Conservation (phyloP, 2,797 vertebrate species). For the Euphonia xanthogaster region DNA sequence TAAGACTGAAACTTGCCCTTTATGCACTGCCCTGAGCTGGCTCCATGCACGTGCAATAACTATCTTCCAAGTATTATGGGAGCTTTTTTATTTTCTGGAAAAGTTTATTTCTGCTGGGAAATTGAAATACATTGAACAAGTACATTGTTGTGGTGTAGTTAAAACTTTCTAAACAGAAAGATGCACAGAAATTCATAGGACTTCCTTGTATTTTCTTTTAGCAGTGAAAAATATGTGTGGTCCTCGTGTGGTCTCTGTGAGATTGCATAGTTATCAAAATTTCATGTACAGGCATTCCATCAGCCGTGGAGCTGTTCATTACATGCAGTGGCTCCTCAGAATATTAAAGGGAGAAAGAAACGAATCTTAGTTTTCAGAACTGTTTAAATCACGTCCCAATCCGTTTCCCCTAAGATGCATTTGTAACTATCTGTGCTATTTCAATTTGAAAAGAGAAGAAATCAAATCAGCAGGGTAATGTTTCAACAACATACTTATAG, state of each 20-base stretch:
- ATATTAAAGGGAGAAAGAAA: background rate
- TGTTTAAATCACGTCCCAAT: background rate
- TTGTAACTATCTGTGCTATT: background rate
- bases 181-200: background rate
- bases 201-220: background rate
- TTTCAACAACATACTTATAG: background rate
- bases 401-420: background rate
- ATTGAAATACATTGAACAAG: background rate
- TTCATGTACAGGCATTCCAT: background rate
- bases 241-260: background rate
- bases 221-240: background rate
- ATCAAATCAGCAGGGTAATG: background rate
- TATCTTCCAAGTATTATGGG: background rate
- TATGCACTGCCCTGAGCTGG: background rate
- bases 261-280: background rate
- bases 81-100: background rate
- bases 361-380: background rate
- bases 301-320: background rate
- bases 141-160: background rate
- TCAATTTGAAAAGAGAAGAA: background rate
- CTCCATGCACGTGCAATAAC: background rate
- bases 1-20: background rate
- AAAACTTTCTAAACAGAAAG: background rate
- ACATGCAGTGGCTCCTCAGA: background rate
- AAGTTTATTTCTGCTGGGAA: background rate